phyloP scores from a whole-genome alignment of 2,888 invertebrate species.

The Gryllus longicercus region DNA sequence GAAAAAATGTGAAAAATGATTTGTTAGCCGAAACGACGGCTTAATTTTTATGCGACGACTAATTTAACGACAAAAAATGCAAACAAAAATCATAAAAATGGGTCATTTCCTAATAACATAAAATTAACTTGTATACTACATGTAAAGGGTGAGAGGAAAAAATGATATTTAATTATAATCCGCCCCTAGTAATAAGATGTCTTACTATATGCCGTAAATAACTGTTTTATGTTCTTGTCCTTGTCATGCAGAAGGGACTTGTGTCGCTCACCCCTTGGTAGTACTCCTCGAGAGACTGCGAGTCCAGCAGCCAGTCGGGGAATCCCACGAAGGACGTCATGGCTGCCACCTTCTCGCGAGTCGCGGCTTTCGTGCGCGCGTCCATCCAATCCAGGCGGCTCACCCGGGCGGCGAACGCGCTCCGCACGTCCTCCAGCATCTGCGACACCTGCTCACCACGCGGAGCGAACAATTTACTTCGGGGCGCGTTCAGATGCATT shows the following conservation, averaged over 20 bases:
- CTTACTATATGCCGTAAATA: background rate
- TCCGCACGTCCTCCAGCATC: conserved; percentile 72
- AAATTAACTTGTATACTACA: no score
- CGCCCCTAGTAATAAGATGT: no score
- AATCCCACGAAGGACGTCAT: conserved; percentile 76
- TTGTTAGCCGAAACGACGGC: no score
- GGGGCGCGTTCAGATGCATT: no score
- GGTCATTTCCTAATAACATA: no score
- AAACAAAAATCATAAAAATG: no score
- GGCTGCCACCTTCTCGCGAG: conserved; percentile 67
- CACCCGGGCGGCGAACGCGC: conserved; percentile 65
- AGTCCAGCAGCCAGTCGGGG: conserved; percentile 70
- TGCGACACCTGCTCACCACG: conserved; percentile 54
- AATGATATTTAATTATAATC: no score
- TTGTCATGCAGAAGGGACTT: background rate
- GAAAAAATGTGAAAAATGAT: no score
- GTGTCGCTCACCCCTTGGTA: conserved; percentile 48
- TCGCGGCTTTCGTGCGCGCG: conserved; percentile 64
- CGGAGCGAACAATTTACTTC: no score
- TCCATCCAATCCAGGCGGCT: conserved; percentile 73
- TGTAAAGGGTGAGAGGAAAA: no score
- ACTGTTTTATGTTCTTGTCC: background rate
- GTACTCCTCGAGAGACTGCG: conserved; percentile 61
- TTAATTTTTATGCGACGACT: no score
- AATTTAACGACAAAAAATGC: no score